phyloP scores from a whole-genome alignment of 2,113 vertebrate genomes.

The Chionomys nivalis region DNA sequence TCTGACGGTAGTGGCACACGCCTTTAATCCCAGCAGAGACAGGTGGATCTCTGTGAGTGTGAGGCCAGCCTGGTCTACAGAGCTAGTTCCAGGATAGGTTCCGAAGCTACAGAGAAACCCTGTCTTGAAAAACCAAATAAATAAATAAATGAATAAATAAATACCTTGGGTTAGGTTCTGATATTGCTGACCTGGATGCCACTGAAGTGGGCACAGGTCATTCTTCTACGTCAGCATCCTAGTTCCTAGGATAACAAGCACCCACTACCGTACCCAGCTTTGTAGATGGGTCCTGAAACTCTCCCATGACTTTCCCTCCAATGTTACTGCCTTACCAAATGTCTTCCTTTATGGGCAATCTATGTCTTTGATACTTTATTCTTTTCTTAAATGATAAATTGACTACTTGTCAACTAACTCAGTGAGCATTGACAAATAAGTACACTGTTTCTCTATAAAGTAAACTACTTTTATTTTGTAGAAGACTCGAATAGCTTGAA shows the following conservation, averaged over 20 bases:
- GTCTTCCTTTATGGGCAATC: neutral
- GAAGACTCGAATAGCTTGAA: neutral
- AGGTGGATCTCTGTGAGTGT: too few relatives aligned
- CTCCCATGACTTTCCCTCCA: neutral
- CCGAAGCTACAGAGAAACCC: too few relatives aligned
- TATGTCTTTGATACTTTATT: neutral
- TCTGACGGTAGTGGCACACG: too few relatives aligned
- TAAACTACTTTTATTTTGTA: constrained; percentile 26
- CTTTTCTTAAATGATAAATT: neutral
- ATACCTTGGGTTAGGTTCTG: neutral
- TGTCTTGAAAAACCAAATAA: too few relatives aligned
- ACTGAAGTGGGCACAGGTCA: neutral
- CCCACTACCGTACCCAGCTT: neutral
- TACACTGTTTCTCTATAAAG: neutral
- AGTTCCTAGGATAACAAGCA: neutral
- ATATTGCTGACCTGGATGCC: neutral
- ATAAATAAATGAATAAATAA: too few relatives aligned
- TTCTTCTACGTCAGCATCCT: neutral
- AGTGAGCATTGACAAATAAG: neutral
- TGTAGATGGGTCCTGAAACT: neutral
- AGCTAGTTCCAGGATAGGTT: too few relatives aligned
- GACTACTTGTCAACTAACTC: neutral
- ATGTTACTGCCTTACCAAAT: neutral
- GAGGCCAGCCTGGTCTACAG: too few relatives aligned
- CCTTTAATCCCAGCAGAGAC: too few relatives aligned